Evolutionary conservation across 2,888 invertebrate genomes (phyloP), one percentile per base, ranked within the genome.

Genomic region (Melangyna quadrimaculata): DNA sequence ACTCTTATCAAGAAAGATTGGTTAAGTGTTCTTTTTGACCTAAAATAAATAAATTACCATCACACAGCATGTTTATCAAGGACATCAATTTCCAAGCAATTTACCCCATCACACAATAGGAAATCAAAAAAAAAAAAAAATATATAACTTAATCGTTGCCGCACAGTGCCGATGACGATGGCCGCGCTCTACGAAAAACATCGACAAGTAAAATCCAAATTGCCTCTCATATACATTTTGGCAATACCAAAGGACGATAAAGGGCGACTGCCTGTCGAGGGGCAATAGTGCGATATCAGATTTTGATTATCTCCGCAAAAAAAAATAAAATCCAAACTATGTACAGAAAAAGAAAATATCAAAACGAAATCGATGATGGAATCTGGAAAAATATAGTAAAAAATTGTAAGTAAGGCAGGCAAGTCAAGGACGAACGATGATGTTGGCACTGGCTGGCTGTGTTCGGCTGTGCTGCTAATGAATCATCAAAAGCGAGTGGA

Each of bases 351-450:
- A 37, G n/a, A 29, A 63, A 43, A 19, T 14, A 19, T 8, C 14
- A 59, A 59, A 51, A 51, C 8, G 7, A 65, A 63, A 65, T 45
- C 71, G 45, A 45, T 65, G 65, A 65, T 65, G 45, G 10, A 65
- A 65, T 65, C 45, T 65, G 29, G 32, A 65, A 63, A 45, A 3
- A 12, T 29, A n/a, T 7, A 37, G 45, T 22, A 43, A 45, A 53
- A 43, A 45, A 53, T 24, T 37, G 22, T n/a, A 71, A 40, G 45
- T 5, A 4, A 48, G 22, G 45, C 43, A 24, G 40, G 40, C 55
- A 17, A 45, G 71, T 71, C 71, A 71, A 71, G 71, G 71, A 57
- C 71, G 57, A 59, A 4, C 29, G 19, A 45, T 59, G 57, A 57
- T 57, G 27, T 19, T 35, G 35, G 57, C 0, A 8, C 24, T 19